phyloP scores from a whole-genome alignment of 64 coral and sea anemone genomes.

The Dendrophyllia cribrosa region DNA sequence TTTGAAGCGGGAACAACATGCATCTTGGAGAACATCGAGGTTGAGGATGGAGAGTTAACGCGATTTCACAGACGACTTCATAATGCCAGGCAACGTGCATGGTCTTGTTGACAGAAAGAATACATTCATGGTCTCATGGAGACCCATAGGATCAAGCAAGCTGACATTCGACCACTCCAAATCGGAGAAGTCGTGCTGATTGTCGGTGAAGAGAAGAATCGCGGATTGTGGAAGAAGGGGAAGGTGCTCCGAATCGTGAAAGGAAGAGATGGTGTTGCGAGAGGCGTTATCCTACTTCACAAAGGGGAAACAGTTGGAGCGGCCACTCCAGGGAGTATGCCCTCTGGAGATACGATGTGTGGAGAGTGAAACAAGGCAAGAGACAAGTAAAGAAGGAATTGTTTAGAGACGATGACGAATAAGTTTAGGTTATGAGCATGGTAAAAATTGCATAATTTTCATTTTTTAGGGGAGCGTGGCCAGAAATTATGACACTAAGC shows the following conservation, averaged over 20 bases:
- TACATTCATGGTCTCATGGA: slow-evolving; percentile 80
- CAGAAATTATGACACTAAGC: too few relatives aligned
- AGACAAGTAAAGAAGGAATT: neutral
- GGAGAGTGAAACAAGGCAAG: neutral
- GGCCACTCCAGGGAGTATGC: neutral
- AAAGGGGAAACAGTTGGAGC: neutral
- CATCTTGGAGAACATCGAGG: too few relatives aligned
- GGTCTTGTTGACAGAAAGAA: slow-evolving; percentile 63
- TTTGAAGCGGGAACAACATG: too few relatives aligned
- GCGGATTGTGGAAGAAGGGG: neutral
- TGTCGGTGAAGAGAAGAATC: neutral
- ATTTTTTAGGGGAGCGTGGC: too few relatives aligned
- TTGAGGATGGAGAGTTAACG: slow-evolving; percentile 56
- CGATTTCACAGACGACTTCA: slow-evolving; percentile 40
- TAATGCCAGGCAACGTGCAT: slow-evolving; percentile 46
- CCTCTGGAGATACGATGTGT: neutral
- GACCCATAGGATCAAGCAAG: slow-evolving; percentile 47
- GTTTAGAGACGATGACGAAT: too few relatives aligned
- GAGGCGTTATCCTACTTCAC: neutral
- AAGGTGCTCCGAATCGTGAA: neutral
- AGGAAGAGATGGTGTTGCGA: neutral
- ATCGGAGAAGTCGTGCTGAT: slow-evolving; percentile 52
- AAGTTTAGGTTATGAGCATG: too few relatives aligned
- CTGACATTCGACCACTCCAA: neutral
- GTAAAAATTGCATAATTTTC: too few relatives aligned